Evolutionary conservation across 1,140 invertebrate species (phyloP).

Genomic region (Plectrocnemia conspersa): DNA sequence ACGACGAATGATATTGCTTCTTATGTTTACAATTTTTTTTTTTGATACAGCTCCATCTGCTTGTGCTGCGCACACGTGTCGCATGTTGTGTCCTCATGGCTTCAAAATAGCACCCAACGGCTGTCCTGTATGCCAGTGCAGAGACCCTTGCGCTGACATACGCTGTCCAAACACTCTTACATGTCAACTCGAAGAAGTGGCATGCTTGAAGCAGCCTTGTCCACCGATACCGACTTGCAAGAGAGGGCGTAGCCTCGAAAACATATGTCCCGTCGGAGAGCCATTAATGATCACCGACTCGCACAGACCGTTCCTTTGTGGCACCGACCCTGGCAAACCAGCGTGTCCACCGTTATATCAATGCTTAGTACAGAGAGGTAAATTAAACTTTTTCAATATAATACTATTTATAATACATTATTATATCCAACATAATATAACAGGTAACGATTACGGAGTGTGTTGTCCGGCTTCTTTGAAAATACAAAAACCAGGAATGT

Average conservation of each 20-base stretch:
- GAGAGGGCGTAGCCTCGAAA: slow-evolving; percentile 64
- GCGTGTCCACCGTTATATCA: slow-evolving; percentile 74
- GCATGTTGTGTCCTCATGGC: slow-evolving; percentile 83
- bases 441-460: slow-evolving; percentile 78
- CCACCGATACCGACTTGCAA: slow-evolving; percentile 79
- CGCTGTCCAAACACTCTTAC: slow-evolving; percentile 68
- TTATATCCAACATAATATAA: slow-evolving; percentile 7
- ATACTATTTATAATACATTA: slow-evolving; percentile 5
- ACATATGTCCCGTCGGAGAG: slow-evolving; percentile 72
- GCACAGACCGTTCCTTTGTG: slow-evolving; percentile 73
- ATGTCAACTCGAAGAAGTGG: slow-evolving; percentile 73
- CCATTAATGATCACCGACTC: slow-evolving; percentile 75
- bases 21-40: too few species aligned
- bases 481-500: slow-evolving; percentile 70
- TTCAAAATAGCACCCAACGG: slow-evolving; percentile 69
- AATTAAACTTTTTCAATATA: slow-evolving; percentile 8
- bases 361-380: slow-evolving; percentile 69
- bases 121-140: slow-evolving; percentile 74
- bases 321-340: slow-evolving; percentile 73
- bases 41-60: slow-evolving; percentile 50
- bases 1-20: too few species aligned
- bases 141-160: slow-evolving; percentile 71
- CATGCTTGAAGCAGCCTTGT: slow-evolving; percentile 71
- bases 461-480: slow-evolving; percentile 75
- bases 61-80: slow-evolving; percentile 73